These are phyloP conservation scores for Hydropsyche betteni DNA, from an alignment of 2,888 invertebrate species.

Conservation along the genomic window DNA sequence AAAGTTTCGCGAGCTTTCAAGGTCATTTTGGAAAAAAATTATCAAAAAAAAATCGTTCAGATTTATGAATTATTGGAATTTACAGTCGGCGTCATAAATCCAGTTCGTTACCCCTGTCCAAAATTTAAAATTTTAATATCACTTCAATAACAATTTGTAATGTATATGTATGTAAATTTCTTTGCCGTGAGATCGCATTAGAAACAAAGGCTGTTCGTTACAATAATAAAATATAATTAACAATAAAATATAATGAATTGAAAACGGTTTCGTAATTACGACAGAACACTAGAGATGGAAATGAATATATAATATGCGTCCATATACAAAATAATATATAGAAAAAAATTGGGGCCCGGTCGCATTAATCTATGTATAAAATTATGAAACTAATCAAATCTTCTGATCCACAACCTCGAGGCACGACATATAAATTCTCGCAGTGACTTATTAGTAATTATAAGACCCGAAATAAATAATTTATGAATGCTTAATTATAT, in stretches of 20 bases:
- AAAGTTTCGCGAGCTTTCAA: no score
- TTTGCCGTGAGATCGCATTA: conserved; percentile 31
- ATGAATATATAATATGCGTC: neutral
- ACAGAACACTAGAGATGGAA: neutral
- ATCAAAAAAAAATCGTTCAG: no score
- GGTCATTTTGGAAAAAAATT: no score
- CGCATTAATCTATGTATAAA: conserved; percentile 27
- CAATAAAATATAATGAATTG: conserved; percentile 39
- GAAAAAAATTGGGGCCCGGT: conserved; percentile 23
- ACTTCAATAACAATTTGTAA: conserved; percentile 19
- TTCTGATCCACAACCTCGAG: conserved; percentile 34
- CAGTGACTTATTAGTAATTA: conserved; percentile 38
- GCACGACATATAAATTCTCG: conserved; percentile 30
- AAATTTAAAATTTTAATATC: conserved; percentile 14
- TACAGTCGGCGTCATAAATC: no score
- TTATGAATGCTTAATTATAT: conserved; percentile 49
- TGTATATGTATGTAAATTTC: conserved; percentile 35
- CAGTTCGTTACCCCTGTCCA: neutral
- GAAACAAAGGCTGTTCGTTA: conserved; percentile 28
- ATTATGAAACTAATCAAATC: conserved; percentile 39
- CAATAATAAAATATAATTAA: conserved; percentile 41
- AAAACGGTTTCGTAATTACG: conserved; percentile 33
- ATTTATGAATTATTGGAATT: no score
- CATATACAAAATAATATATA: conserved; percentile 1
- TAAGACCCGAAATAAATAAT: conserved; percentile 33